Base-by-base conservation (phyloP, 2,113 vertebrate genomes). In the Erythrocercus mccallii region DNA sequence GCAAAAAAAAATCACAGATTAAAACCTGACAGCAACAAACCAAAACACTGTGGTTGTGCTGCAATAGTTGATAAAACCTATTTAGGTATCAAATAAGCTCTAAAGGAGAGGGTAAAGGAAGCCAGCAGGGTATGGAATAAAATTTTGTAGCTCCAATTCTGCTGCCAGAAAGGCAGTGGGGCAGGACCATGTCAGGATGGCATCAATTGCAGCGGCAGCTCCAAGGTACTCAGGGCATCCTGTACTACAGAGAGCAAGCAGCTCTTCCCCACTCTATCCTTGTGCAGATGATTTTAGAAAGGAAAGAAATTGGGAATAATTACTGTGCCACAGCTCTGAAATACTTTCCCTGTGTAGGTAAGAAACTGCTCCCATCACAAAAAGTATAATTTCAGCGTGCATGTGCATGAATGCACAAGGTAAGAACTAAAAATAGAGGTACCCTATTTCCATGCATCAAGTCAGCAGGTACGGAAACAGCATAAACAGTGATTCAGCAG, bases 401-500 rank as follows among this genome's bases (percentile, higher is more conserved):
- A 8, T 51, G 82, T 86, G 88, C 92, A 83, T 62, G 82, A 97
- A 86, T 56, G 91, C 88, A 86, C 92, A 96, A 95, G 88, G 95
- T 93, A 97, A 77, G 72, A 28, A 60, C 96, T 96, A 94, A 94
- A 95, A 91, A 95, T 96, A 97, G 92, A 90, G 40, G 56, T 23
- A 94, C 65, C 64, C 92, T 91, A 94, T 94, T 97, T 96, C 91
- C 83, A 86, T 8, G 44, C 86, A 81, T 78, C 5, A 0, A 93
- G 83, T 93, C 94, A 97, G 95, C 88, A 96, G 95, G 94, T 94
- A 95, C 25, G 4, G 86, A 84, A 90, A 37, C 77, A 50, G 91
- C 38, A 44, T 78, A 91, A 96, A 91, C 91, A 88, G 94, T 97
- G 95, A 97, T 84, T 97, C 94, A 96, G 95, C 95, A 97, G 60